Base-by-base conservation (phyloP, 2,113 vertebrate genomes). In the Hemiscyllium ocellatum region DNA sequence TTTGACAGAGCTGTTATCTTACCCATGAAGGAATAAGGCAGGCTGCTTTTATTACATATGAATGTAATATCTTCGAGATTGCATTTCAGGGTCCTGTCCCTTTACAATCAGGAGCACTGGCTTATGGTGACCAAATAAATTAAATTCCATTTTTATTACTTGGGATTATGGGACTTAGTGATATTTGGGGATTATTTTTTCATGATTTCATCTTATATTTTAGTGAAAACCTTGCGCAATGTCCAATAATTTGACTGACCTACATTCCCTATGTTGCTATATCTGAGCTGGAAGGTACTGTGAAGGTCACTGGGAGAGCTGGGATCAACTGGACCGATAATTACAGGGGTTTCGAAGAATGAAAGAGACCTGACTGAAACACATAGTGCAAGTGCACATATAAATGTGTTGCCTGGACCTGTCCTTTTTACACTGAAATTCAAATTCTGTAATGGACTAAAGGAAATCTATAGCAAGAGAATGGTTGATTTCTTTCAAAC, bases 111-210 rank as follows among this genome's bases (percentile, higher is more conserved):
- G 56, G 29, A 61, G 61, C 26, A 33, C 29, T 65, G 56, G 56
- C 13, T 91, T 37, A 91, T 91, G 15, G 17, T 65, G 26, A 61
- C 87, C n/a, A n/a, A 65, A 91, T 65, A 3, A 61, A 91, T 65
- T n/a, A 61, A 65, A 65, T 91, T 65, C 87, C 87, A 91, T 91
- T n/a, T 61, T 91, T 91, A 91, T 91, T 91, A 91, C 13, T n/a
- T 91, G 61, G 87, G 52, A n/a, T n/a, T 91, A 61, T 91, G 61
- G 56, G 80, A 56, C 56, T 89, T 89, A 33, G 24, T 61, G 86
- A 89, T 89, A 12, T n/a, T 61, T 26, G 50, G 50, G 50, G 52
- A n/a, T 89, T 56, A 29, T 89, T 89, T 61, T 61, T n/a, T 52
- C 52, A 89, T 17, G 33, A 89, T 33, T 56, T 89, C 24, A 10